Conservation (phyloP, 2,888 invertebrate species). For the Acrobasis consociella region DNA sequence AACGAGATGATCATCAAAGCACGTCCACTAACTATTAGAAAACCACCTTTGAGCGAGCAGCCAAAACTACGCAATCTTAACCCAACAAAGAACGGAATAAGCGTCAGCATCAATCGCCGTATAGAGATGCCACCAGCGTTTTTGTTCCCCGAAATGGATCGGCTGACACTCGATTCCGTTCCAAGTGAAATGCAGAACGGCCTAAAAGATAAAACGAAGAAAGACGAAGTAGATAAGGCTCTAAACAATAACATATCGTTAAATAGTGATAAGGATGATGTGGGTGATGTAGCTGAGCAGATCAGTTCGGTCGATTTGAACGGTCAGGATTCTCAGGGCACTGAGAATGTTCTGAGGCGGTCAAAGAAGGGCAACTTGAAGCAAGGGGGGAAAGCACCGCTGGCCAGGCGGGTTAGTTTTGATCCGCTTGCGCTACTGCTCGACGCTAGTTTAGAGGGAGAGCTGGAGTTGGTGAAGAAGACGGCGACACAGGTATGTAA, state of each 20-base stretch:
- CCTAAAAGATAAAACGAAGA: slow-evolving; percentile 62
- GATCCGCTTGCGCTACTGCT: slow-evolving; percentile 97
- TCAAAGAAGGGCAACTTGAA: slow-evolving; percentile 92
- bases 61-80: slow-evolving; percentile 87
- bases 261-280: slow-evolving; percentile 63
- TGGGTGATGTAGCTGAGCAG: slow-evolving; percentile 75
- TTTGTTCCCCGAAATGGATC: slow-evolving; percentile 89
- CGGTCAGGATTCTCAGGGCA: slow-evolving; percentile 79
- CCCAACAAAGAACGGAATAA: slow-evolving; percentile 82
- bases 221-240: slow-evolving; percentile 74
- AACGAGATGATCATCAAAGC: slow-evolving; percentile 87
- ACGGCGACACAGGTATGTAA: slow-evolving; percentile 92
- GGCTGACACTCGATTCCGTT: slow-evolving; percentile 77
- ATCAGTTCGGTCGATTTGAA: slow-evolving; percentile 77
- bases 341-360: slow-evolving; percentile 84
- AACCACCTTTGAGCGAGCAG: slow-evolving; percentile 91
- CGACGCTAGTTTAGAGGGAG: slow-evolving; percentile 99
- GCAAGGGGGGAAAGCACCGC: slow-evolving; percentile 87
- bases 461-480: slow-evolving; percentile 97
- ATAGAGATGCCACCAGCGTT: slow-evolving; percentile 93
- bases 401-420: slow-evolving; percentile 95
- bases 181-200: slow-evolving; percentile 59
- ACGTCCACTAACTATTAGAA: slow-evolving; percentile 91
- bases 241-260: slow-evolving; percentile 57
- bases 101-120: slow-evolving; percentile 86